Conservation (phyloP, 2,888 invertebrate genomes). For the Archaeoteleia sp. region DNA sequence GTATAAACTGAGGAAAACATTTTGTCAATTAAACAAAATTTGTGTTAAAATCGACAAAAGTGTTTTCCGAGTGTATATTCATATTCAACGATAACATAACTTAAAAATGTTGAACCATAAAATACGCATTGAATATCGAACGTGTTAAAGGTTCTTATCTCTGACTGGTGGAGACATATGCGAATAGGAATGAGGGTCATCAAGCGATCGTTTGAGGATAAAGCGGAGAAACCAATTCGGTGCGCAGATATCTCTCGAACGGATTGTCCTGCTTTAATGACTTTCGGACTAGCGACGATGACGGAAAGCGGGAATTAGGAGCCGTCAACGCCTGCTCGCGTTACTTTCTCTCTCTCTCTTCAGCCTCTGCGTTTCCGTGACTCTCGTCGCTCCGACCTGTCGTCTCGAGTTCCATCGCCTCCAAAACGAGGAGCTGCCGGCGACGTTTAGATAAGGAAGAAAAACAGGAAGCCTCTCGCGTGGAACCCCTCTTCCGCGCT, state of each 20-base stretch:
- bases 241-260: constrained; percentile 1
- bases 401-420: constrained; percentile 37
- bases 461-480: constrained; percentile 34
- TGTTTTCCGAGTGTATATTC: too few relatives aligned
- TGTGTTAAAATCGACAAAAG: too few relatives aligned
- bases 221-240: constrained; percentile 8
- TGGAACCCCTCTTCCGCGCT: constrained; percentile 6
- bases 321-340: constrained; percentile 34
- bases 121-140: background rate
- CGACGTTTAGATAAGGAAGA: constrained; percentile 47
- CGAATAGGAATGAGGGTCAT: constrained; percentile 18
- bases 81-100: too few relatives aligned
- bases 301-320: constrained; percentile 26
- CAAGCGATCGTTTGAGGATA: constrained; percentile 2
- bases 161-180: constrained; percentile 15
- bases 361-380: too few relatives aligned
- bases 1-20: too few relatives aligned
- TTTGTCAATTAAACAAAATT: too few relatives aligned
- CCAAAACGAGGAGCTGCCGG: constrained; percentile 16
- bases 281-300: constrained; percentile 22
- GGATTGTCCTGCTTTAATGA: constrained; percentile 43
- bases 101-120: too few relatives aligned
- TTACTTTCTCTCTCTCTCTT: constrained; percentile 18
- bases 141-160: background rate
- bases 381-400: constrained; percentile 47